Evolutionary conservation across 2,888 invertebrate genomes (phyloP), one percentile per base, ranked within the genome.

Genomic region (Lomographa bimaculata): DNA sequence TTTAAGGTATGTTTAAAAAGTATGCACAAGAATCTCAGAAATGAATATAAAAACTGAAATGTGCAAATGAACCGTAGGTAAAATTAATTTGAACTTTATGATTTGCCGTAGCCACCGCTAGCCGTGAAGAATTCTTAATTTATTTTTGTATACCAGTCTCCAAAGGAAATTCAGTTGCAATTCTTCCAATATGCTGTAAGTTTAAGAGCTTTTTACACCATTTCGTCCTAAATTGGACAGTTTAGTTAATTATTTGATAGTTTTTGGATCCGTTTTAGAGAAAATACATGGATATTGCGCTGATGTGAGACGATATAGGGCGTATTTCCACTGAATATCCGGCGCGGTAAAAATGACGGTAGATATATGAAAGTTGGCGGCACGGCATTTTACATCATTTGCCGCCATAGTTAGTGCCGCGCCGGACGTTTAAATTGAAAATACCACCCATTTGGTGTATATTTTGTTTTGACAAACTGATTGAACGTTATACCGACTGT

Each of bases 21-120:
- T 59, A 59, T 54, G 61, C 64, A 64, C 57, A 49, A 34, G 64
- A 71, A 71, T 70, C 65, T 71, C 70, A 45, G 33, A 17, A 11
- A 18, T 12, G 25, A 32, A 26, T 20, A 35, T 44, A 5, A 29
- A 37, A 21, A n/a, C 7, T 23, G 18, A 1, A n/a, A 36, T 39
- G 46, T 43, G 42, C 39, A 39, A 46, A 40, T 37, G 24, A 35
- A 34, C n/a, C 6, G 5, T 7, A 12, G 17, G 4, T 5, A 10
- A 19, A 19, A 7, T 11, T 1, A 23, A n/a, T 8, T 2, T 12
- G 4, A 11, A 36, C 6, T 30, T 18, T 28, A 43, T 50, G 33
- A 35, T 43, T 17, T 40, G 16, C 6, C 21, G 16, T 44, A 26
- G 23, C 37, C 28, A 28, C 8, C 30, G 38, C 35, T 43, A 39